phyloP scores from a whole-genome alignment of 2,888 invertebrate genomes.

The Mythimna albipuncta region DNA sequence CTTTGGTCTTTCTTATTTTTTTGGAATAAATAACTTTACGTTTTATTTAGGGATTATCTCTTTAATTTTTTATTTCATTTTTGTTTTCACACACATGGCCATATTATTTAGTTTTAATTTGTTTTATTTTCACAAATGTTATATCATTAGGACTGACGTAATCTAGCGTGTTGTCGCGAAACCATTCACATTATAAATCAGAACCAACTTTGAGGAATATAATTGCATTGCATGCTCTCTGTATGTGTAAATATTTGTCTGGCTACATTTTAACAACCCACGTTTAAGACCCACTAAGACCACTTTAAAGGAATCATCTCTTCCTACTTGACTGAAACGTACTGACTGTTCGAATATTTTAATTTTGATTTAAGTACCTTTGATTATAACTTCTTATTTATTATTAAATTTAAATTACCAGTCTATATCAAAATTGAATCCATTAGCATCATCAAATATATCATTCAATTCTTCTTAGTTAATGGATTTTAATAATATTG shows the following conservation, averaged over 20 bases:
- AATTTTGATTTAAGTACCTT: neutral
- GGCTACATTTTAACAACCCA: constrained; percentile 32
- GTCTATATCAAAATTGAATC: neutral
- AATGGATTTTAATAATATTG: constrained; percentile 56
- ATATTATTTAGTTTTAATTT: constrained; percentile 68
- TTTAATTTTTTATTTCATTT: constrained; percentile 52
- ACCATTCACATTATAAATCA: constrained; percentile 16
- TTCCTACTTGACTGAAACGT: neutral
- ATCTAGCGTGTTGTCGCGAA: neutral
- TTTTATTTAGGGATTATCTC: neutral
- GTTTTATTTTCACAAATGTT: constrained; percentile 18
- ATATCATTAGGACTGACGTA: constrained; percentile 13
- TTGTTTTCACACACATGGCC: constrained; percentile 66
- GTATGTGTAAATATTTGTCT: constrained; percentile 61
- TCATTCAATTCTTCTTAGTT: constrained; percentile 6
- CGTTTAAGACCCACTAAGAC: neutral
- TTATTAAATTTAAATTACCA: neutral
- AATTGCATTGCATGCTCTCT: constrained; percentile 73
- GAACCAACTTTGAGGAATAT: constrained; percentile 87
- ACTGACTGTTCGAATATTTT: neutral
- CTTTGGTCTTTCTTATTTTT: neutral
- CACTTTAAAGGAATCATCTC: constrained; percentile 1
- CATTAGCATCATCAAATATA: constrained; percentile 26
- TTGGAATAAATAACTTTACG: constrained; percentile 2
- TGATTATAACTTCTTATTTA: neutral